Percentiles rank a stretch among this genome's conserved stretches.
These are phyloP conservation scores for Oreochromis aureus DNA, from an alignment of 2,113 vertebrate genomes.

Conservation along the genomic window DNA sequence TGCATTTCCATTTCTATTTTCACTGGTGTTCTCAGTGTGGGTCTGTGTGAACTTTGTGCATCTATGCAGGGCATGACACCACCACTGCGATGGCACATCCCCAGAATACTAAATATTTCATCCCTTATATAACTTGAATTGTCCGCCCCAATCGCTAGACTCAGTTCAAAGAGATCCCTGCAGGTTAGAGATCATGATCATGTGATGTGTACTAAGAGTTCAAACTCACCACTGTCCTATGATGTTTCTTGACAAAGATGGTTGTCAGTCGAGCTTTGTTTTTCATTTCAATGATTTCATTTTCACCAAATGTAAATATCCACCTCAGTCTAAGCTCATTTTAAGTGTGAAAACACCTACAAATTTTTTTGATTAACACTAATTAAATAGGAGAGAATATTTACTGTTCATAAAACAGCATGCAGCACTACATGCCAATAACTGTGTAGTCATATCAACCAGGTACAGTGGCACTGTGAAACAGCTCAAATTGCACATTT, in stretches of 20 bases:
- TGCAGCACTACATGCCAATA: background rate
- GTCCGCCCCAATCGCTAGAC: background rate
- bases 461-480: background rate
- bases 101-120: constrained; percentile 42
- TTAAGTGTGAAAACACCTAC: background rate
- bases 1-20: constrained; percentile 8
- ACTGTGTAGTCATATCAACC: background rate
- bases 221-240: background rate
- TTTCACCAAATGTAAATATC: background rate
- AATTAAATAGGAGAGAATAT: background rate
- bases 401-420: background rate
- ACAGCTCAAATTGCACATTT: background rate
- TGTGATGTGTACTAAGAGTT: background rate
- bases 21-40: background rate
- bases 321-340: background rate
- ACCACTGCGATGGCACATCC: background rate
- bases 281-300: background rate
- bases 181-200: constrained; percentile 17
- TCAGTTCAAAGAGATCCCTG: constrained; percentile 1
- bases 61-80: constrained; percentile 1
- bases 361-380: background rate
- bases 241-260: background rate
- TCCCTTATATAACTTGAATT: background rate
- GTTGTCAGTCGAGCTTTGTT: background rate
- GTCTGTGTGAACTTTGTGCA: constrained; percentile 10